Percentiles rank a stretch among this genome's conserved stretches.
Evolutionary conservation across 2,113 vertebrate genomes (phyloP).

Genomic region (Lepisosteus osseus): DNA sequence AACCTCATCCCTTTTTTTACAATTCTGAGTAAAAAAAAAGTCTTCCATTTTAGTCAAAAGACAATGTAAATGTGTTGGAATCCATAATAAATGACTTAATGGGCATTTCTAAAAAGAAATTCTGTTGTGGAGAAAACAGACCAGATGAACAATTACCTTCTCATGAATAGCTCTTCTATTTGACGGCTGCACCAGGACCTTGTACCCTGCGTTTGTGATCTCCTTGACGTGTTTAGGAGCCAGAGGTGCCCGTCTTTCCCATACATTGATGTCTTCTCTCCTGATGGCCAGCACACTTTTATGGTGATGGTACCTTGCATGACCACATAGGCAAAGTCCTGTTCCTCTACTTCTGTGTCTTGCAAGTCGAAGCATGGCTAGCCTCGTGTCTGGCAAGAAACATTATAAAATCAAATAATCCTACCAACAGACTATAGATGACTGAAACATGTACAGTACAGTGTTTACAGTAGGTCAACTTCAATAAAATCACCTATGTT

Average conservation of each 20-base stretch:
- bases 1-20: neutral
- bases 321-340: conserved; percentile 26
- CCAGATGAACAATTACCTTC: conserved; percentile 65
- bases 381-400: conserved; percentile 43
- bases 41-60: no score
- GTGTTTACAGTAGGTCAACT: no score
- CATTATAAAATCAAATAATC: neutral
- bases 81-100: no score
- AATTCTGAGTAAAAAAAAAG: neutral
- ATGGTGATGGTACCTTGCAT: conserved; percentile 57
- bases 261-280: conserved; percentile 87
- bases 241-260: conserved; percentile 92
- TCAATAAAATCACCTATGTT: no score
- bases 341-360: conserved; percentile 44
- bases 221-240: conserved; percentile 87
- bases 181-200: conserved; percentile 90
- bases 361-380: conserved; percentile 73
- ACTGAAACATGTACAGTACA: neutral
- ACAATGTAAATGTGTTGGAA: no score
- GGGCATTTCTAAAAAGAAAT: no score
- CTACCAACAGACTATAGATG: conserved; percentile 29
- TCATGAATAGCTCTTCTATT: conserved; percentile 92
- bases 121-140: neutral
- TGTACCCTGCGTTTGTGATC: conserved; percentile 84
- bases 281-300: conserved; percentile 81